Evolutionary conservation across 2,888 invertebrate species (phyloP), one percentile per base, ranked within the genome.

Genomic region (Drosophila borborema): DNA sequence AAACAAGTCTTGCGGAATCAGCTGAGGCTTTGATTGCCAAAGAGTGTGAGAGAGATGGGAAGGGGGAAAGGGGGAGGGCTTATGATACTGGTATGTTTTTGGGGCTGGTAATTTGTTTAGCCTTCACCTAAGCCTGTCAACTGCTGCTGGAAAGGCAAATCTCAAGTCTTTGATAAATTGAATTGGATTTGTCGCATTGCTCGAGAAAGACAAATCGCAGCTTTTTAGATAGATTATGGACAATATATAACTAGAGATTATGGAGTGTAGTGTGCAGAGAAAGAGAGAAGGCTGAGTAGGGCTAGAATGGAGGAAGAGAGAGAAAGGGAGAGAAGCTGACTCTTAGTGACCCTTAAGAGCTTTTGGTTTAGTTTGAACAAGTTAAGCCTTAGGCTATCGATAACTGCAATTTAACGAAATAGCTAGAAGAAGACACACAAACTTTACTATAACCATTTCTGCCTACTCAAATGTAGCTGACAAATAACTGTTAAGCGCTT

Each of bases 131-230:
- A 61, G 58, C 45, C 74, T 70, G 65, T 64, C 74, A 74, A 53
- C 70, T 66, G 49, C 58, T 43, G 38, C 54, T 28, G 16, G 34
- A 58, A 59, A 72, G 67, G 70, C 73, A 72, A 71, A 31, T 64
- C 61, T 40, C 65, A 82, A 73, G 80, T 70, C 68, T 64, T 69
- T 86, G 87, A 86, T 86, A 80, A 86, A 85, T 86, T 82, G 82
- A 82, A 74, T 86, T 76, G 80, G 66, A 73, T 83, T 72, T 73
- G 73, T 38, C 36, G 73, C 59, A 76, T 55, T 49, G 59, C 51
- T 60, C 2, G 14, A n/a, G 4, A 28, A 28, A 23, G 31, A 59
- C 40, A 34, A 40, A 58, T 31, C 55, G n/a, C n/a, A 31, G 55
- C 58, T 43, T 55, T 55, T 41, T 7, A 55, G 40, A 55, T 55